These are phyloP conservation scores for Strigamia transsilvanica DNA, from an alignment of 2,888 invertebrate genomes.

Conservation along the genomic window DNA sequence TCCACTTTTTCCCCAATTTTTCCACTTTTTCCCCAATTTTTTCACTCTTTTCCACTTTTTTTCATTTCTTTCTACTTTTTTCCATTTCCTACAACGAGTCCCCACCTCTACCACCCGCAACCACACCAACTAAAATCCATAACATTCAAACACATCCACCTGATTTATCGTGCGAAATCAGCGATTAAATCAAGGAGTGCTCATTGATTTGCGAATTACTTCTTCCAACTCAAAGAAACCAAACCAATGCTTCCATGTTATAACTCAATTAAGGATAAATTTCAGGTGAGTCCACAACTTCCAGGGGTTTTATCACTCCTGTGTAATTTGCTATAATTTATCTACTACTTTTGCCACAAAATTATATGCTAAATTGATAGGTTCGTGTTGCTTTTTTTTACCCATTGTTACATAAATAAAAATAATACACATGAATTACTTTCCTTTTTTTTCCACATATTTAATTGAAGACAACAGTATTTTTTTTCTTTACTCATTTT, in stretches of 20 bases:
- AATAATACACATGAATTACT: background rate
- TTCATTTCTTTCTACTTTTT: too few relatives aligned
- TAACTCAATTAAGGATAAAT: constrained; percentile 12
- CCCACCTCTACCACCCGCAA: too few relatives aligned
- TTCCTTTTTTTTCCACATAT: background rate
- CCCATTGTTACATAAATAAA: background rate
- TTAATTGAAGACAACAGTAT: background rate
- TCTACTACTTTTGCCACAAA: constrained; percentile 17
- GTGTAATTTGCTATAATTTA: constrained; percentile 23
- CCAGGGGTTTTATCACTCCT: background rate
- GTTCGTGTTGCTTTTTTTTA: background rate
- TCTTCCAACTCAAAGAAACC: background rate
- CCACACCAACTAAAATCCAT: too few relatives aligned
- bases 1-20: too few relatives aligned
- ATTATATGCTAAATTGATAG: constrained; percentile 31
- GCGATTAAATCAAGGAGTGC: constrained; percentile 16
- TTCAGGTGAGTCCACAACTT: constrained; percentile 12
- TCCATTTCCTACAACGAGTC: too few relatives aligned
- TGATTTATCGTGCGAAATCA: background rate
- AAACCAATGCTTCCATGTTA: background rate
- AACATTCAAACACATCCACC: too few relatives aligned
- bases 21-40: too few relatives aligned
- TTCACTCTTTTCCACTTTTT: too few relatives aligned
- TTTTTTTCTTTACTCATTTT: background rate
- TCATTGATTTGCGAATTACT: background rate